These are phyloP conservation scores for Tautogolabrus adspersus DNA, from an alignment of 2,113 vertebrate species.

Conservation along the genomic window DNA sequence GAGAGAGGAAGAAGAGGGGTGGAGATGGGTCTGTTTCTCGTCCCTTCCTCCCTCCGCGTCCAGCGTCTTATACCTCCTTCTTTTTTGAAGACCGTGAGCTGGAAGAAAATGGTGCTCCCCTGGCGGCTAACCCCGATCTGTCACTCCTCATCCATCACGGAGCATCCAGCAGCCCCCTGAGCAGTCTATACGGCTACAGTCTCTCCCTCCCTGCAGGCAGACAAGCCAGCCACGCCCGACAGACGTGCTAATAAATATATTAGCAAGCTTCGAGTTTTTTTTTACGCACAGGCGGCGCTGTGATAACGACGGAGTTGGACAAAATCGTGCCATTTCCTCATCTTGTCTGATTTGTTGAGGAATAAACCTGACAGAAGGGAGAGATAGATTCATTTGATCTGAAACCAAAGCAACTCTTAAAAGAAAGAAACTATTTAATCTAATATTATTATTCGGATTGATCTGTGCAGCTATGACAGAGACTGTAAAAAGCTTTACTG, in stretches of 20 bases:
- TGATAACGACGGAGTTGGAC: not conserved
- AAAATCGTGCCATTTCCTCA: not conserved
- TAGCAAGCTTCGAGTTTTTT: conserved; percentile 11
- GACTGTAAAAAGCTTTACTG: not conserved
- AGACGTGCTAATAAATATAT: conserved; percentile 58
- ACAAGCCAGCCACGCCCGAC: conserved; percentile 76
- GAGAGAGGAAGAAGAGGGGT: conserved; percentile 36
- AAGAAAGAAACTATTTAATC: not conserved
- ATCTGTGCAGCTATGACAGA: too few relatives aligned
- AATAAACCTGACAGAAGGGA: not conserved
- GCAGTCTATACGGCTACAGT: conserved; percentile 60
- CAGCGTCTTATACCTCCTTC: conserved; percentile 47
- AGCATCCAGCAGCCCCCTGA: conserved; percentile 68
- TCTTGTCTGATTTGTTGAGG: not conserved
- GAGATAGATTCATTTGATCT: not conserved
- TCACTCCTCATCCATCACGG: conserved; percentile 86
- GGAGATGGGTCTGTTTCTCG: conserved; percentile 33
- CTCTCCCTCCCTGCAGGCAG: conserved; percentile 23
- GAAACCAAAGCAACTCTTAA: conserved; percentile 14
- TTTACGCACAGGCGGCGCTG: conserved; percentile 56
- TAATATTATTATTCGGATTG: too few relatives aligned
- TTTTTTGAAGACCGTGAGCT: conserved; percentile 53
- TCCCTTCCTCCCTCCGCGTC: conserved; percentile 48
- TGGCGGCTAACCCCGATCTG: conserved; percentile 86
- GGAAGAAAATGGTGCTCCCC: conserved; percentile 82